Evolutionary conservation across 2,113 vertebrate genomes (phyloP).

Genomic region (Chaetura pelagica): DNA sequence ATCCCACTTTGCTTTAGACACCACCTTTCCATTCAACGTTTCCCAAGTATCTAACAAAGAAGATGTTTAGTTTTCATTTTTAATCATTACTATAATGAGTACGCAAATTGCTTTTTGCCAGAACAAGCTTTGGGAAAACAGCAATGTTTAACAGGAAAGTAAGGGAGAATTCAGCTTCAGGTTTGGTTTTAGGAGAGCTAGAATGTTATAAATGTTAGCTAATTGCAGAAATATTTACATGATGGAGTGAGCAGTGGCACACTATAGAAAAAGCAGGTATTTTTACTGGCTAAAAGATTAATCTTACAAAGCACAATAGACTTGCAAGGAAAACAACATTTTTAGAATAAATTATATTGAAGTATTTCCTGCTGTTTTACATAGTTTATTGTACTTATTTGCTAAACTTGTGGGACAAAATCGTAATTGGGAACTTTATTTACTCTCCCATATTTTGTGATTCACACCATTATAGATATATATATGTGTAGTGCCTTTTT

Average conservation of each 20-base stretch:
- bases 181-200: background rate
- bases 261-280: background rate
- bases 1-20: background rate
- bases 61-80: background rate
- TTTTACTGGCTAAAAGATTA: background rate
- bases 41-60: background rate
- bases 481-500: background rate
- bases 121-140: background rate
- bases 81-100: background rate
- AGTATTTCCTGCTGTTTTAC: background rate
- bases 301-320: background rate
- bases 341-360: background rate
- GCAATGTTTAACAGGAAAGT: background rate
- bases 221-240: background rate
- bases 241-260: background rate
- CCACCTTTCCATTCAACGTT: background rate
- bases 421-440: background rate
- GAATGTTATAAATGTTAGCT: background rate
- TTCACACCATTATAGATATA: background rate
- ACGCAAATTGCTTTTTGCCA: background rate
- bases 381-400: background rate
- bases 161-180: background rate
- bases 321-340: background rate
- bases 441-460: background rate
- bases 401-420: background rate